Percentiles rank a stretch among this genome's conserved stretches.
Evolutionary conservation across 2,888 invertebrate species (phyloP).

Genomic region (Torymus auratus): DNA sequence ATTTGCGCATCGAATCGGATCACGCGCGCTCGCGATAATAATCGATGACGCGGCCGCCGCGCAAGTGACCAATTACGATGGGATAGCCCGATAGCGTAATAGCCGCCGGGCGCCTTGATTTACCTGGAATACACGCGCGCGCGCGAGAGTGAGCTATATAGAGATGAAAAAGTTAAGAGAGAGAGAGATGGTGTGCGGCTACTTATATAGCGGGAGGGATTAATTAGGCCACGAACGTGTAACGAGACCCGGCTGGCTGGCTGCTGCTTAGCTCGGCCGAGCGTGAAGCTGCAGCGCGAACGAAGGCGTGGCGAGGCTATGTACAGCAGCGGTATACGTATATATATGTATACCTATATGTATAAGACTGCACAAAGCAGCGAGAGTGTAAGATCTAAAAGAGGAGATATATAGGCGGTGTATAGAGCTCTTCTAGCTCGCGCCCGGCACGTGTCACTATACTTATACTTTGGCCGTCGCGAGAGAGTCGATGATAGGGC

Average conservation of each 20-base stretch:
- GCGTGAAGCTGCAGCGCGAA: constrained; percentile 62
- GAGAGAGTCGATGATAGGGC: not conserved
- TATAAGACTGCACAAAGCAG: too few species aligned
- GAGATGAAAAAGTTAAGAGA: too few species aligned
- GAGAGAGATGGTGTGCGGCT: not conserved
- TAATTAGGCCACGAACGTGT: not conserved
- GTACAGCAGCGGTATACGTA: not conserved
- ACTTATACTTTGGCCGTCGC: too few species aligned
- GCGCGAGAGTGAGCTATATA: too few species aligned
- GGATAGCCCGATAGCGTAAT: constrained; percentile 33
- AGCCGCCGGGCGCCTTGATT: constrained; percentile 1
- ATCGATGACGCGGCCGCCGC: constrained; percentile 37
- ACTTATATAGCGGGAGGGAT: not conserved
- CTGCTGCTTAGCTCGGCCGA: constrained; percentile 59
- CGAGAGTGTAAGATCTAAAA: constrained; percentile 14
- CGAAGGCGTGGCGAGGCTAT: constrained; percentile 60
- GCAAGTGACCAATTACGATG: constrained; percentile 54
- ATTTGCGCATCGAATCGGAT: constrained; percentile 1
- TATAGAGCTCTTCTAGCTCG: too few species aligned
- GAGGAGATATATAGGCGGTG: not conserved
- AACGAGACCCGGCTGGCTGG: not conserved
- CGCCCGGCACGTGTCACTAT: too few species aligned
- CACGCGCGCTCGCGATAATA: constrained; percentile 27
- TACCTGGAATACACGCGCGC: not conserved
- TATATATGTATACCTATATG: too few species aligned